Evolutionary conservation across 2,888 invertebrate genomes (phyloP).

Genomic region (Drosophila bunnanda): DNA sequence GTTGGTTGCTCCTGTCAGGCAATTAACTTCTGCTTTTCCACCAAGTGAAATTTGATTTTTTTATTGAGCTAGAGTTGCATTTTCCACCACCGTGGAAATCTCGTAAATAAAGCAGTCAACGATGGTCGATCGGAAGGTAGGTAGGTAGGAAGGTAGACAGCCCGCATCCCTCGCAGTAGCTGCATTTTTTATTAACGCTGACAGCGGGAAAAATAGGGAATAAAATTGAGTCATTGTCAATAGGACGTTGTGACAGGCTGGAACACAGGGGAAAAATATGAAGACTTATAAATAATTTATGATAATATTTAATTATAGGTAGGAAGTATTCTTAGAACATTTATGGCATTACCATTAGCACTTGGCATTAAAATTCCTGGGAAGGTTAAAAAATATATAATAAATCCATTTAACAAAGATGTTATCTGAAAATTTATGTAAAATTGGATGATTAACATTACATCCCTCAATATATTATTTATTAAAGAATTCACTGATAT

Average conservation of each 20-base stretch:
- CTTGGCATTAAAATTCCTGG: no score
- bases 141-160: constrained; percentile 42
- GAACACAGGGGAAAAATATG: not conserved
- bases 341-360: not conserved
- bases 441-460: no score
- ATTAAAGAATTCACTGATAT: no score
- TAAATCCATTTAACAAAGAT: no score
- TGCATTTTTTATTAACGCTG: constrained; percentile 39
- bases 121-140: constrained; percentile 24
- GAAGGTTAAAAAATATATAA: no score
- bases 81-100: constrained; percentile 60
- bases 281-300: not conserved
- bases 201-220: constrained; percentile 27
- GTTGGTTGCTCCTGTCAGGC: constrained; percentile 51
- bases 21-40: constrained; percentile 71
- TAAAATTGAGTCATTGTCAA: constrained; percentile 68
- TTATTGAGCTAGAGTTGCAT: constrained; percentile 66
- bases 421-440: no score
- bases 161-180: constrained; percentile 48
- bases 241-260: constrained; percentile 57
- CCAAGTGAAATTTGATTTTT: constrained; percentile 50
- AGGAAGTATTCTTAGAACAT: not conserved
- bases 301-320: not conserved
- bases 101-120: constrained; percentile 69
- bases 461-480: no score